Evolutionary conservation across 2,113 vertebrate genomes (phyloP).

Genomic region (Notechis scutatus): DNA sequence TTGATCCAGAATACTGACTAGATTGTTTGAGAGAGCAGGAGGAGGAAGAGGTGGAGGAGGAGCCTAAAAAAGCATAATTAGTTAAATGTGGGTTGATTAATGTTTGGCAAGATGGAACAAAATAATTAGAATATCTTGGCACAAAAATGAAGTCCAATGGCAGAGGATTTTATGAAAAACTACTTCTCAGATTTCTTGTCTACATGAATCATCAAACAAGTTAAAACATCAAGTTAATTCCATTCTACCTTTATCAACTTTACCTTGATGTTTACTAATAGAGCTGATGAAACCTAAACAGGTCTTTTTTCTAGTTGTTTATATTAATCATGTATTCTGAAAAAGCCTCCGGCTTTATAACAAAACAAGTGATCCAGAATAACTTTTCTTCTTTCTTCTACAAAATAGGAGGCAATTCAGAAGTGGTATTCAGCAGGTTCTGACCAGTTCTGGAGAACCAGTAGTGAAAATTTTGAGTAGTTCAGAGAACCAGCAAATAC

Average conservation of each 20-base stretch:
- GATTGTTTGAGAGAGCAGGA: not conserved
- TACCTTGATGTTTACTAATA: not conserved
- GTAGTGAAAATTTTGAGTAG: no score
- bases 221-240: constrained; percentile 35
- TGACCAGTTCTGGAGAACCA: no score
- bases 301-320: not conserved
- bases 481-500: no score
- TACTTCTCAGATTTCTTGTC: constrained; percentile 17
- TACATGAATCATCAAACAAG: constrained; percentile 14
- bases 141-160: not conserved
- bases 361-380: constrained; percentile 1
- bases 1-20: not conserved
- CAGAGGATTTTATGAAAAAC: not conserved
- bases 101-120: not conserved
- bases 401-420: not conserved
- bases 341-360: constrained; percentile 27
- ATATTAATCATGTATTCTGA: constrained; percentile 23
- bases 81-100: not conserved
- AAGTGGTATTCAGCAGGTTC: no score
- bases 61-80: not conserved
- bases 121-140: constrained; percentile 8
- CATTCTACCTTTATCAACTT: constrained; percentile 10
- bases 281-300: constrained; percentile 24
- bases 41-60: not conserved
- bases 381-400: not conserved